Conservation (phyloP, 2,888 invertebrate genomes). For the Ryuthela nishihirai region DNA sequence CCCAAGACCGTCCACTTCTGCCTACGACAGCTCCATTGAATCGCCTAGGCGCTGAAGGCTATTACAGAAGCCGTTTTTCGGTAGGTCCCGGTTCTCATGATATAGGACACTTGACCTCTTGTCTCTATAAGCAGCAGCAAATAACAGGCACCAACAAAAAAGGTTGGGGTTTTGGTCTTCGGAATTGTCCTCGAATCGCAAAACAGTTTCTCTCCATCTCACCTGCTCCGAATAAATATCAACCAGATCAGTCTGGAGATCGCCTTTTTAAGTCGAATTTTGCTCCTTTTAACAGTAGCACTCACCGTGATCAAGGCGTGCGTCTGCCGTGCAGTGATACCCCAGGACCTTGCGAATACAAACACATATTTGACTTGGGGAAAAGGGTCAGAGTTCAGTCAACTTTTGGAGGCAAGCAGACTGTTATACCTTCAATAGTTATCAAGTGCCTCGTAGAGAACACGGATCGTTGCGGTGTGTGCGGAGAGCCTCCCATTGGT, state of each 20-base stretch:
- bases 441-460: background rate
- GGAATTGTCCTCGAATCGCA: too few relatives aligned
- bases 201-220: too few relatives aligned
- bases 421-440: background rate
- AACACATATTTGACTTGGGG: too few relatives aligned
- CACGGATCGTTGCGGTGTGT: background rate
- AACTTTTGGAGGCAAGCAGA: background rate
- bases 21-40: background rate
- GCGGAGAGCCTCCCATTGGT: background rate
- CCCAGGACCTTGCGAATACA: too few relatives aligned
- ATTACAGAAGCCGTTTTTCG: background rate
- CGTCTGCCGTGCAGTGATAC: too few relatives aligned
- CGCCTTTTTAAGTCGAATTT: too few relatives aligned
- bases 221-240: too few relatives aligned
- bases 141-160: background rate
- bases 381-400: too few relatives aligned
- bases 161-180: background rate
- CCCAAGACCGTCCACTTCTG: background rate
- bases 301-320: too few relatives aligned
- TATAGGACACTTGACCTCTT: background rate
- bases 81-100: background rate
- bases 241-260: too few relatives aligned
- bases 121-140: background rate
- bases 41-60: background rate
- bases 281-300: too few relatives aligned